These are phyloP conservation scores for Zonotrichia albicollis DNA, from an alignment of 2,797 vertebrate genomes.

Conservation along the genomic window DNA sequence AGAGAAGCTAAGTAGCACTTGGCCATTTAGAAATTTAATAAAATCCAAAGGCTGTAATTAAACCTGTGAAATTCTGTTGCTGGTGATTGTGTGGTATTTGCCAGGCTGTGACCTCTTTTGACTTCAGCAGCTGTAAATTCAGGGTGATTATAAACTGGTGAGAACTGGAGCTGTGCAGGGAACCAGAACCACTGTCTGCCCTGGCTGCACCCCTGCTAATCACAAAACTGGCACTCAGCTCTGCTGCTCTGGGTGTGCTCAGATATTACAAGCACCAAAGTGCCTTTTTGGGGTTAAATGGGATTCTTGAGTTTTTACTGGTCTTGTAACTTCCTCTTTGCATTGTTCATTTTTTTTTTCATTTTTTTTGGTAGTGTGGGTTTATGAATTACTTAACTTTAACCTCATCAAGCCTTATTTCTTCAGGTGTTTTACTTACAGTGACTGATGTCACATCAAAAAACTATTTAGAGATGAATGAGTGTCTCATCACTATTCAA, in stretches of 20 bases:
- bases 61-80: background rate
- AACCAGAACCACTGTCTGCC: background rate
- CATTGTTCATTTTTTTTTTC: accelerated
- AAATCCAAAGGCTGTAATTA: background rate
- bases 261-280: accelerated
- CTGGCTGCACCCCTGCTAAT: accelerated
- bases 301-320: background rate
- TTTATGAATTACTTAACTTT: background rate
- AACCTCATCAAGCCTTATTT: background rate
- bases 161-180: no score
- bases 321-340: background rate
- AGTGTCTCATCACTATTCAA: background rate
- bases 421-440: background rate
- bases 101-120: background rate
- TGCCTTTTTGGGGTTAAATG: background rate
- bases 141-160: background rate
- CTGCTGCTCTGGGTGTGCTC: background rate
- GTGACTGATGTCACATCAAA: background rate
- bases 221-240: background rate
- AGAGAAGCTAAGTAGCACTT: background rate
- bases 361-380: accelerated
- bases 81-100: background rate
- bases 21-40: background rate
- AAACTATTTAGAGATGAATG: background rate
- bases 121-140: background rate